Evolutionary conservation across 1,140 invertebrate genomes (phyloP), one percentile per base, ranked within the genome.

Genomic region (Myzus persicae): DNA sequence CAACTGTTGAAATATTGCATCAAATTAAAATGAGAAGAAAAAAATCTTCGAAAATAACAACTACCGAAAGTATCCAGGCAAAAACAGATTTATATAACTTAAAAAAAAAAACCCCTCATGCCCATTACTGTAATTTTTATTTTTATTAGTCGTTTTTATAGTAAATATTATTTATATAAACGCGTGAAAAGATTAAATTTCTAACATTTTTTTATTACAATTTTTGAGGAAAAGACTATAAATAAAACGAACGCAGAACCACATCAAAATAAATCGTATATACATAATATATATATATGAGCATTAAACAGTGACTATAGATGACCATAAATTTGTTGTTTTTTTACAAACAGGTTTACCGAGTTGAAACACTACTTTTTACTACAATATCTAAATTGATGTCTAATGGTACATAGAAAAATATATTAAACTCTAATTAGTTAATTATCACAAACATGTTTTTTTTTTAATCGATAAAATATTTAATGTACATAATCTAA

Each of bases 151-250:
- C 14, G n/a, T 76, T 76, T 76, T 76, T 76, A 76, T 76, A 11
- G 59, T 76, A 76, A 76, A 76, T 76, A 76, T 76, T 76, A 76
- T 76, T 76, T 76, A 76, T 76, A n/a, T 36, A 14, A 76, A 76
- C 59, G 59, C n/a, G 31, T 76, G 59, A 76, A 76, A 76, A 76
- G 59, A 76, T 76, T 76, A 76, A 76, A 76, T 76, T 76, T 76
- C 59, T 76, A 76, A 76, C 59, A 76, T 76, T 76, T 36, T 67
- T 76, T 76, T n/a, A 76, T 36, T 76, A 76, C n/a, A 76, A 76
- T 76, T 76, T 76, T 76, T 76, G 59, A 76, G 31, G 14, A 76
- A 76, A 76, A n/a, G 59, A 31, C 59, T 76, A 76, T 76, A 76
- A n/a, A 76, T 76, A 76, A 76, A 76, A 76, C 14, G 0, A 76